Conservation (phyloP, 2,113 vertebrate species). For the Dasyurus viverrinus region DNA sequence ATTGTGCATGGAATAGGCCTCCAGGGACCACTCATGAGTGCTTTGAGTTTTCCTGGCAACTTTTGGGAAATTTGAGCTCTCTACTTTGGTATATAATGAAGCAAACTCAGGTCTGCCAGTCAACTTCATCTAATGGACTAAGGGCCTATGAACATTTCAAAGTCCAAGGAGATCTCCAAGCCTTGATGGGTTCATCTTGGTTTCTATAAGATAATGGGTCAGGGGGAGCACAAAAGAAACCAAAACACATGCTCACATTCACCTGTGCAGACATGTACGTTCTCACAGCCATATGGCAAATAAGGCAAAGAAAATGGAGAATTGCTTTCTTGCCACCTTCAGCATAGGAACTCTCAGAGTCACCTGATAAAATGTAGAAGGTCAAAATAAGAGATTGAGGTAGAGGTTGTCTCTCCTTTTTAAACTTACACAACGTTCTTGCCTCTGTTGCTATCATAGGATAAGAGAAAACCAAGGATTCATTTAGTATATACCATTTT, state of each 20-base stretch:
- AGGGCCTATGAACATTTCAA: not conserved
- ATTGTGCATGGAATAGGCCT: not conserved
- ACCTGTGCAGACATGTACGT: not conserved
- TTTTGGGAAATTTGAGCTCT: not conserved
- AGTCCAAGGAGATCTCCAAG: not conserved
- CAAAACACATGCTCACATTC: not conserved
- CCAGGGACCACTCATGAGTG: not conserved
- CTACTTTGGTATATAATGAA: not conserved
- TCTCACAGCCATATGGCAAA: not conserved
- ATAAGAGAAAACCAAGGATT: no score
- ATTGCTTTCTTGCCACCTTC: not conserved
- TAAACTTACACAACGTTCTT: not conserved
- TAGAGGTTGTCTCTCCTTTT: not conserved
- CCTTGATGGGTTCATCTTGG: not conserved
- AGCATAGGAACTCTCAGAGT: not conserved
- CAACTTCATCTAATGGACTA: not conserved
- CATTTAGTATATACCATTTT: no score
- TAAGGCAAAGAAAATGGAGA: not conserved
- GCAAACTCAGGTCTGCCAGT: not conserved
- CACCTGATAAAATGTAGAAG: not conserved
- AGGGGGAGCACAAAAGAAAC: no score
- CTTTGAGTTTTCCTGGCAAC: not conserved
- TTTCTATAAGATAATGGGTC: no score
- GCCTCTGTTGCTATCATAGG: no score
- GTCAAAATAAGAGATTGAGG: not conserved